Conservation (phyloP, 2,113 vertebrate genomes). For the Megaleporinus macrocephalus region DNA sequence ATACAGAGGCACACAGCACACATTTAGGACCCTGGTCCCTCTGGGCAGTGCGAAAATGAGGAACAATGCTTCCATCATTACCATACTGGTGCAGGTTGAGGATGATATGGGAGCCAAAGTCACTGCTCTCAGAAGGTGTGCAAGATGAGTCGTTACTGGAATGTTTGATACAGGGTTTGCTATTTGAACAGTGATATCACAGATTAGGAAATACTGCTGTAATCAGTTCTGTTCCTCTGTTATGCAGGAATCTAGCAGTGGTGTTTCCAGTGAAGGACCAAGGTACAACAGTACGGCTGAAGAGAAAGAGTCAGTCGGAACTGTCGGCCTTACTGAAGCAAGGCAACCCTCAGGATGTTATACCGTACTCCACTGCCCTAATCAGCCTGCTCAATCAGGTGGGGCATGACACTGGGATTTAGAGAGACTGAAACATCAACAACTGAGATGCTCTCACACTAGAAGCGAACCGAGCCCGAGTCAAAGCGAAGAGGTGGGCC, state of each 20-base stretch:
- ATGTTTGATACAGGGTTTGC: too few relatives aligned
- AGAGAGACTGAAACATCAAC: not conserved
- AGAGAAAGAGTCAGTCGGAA: constrained; percentile 69
- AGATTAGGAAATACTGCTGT: not conserved
- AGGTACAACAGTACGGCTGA: constrained; percentile 64
- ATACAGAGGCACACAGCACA: constrained; percentile 77
- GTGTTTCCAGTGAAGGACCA: constrained; percentile 47
- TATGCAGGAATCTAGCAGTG: constrained; percentile 69
- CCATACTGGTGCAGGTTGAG: constrained; percentile 71
- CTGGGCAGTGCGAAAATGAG: constrained; percentile 56
- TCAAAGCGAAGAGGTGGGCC: not conserved
- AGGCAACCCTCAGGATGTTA: constrained; percentile 76
- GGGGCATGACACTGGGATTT: not conserved
- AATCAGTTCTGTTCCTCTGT: not conserved
- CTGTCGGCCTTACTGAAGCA: constrained; percentile 71
- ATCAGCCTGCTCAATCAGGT: constrained; percentile 80
- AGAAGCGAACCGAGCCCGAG: too few relatives aligned
- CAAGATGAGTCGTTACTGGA: not conserved
- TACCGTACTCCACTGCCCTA: constrained; percentile 75
- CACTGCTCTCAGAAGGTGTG: constrained; percentile 74
- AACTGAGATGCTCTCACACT: too few relatives aligned
- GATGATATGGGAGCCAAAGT: constrained; percentile 71
- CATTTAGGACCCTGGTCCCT: constrained; percentile 70
- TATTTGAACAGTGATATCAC: too few relatives aligned
- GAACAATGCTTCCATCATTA: constrained; percentile 58